Evolutionary conservation across 1,140 invertebrate species (phyloP), one percentile per base, ranked within the genome.

Genomic region (Eumeta japonica): DNA sequence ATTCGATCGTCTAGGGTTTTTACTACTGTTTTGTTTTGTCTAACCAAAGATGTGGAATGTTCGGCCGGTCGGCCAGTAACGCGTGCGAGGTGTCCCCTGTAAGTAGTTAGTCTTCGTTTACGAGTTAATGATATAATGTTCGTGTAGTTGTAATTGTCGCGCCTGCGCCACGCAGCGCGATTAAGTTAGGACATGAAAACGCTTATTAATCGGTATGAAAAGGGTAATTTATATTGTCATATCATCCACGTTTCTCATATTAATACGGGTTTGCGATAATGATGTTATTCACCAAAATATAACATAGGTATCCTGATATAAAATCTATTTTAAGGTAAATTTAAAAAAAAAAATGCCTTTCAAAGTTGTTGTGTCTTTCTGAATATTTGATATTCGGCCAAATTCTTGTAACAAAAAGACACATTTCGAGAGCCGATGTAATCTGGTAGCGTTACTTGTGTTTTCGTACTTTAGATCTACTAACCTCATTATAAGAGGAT

Each of bases 161-260:
- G 44, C 44, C 57, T 62, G 60, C 49, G 43, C 55, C 52, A 66
- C 59, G 48, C 58, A 62, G 62, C 40, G 54, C 63, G 66, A 58
- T 57, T 66, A 61, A 55, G 45, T 74, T 71, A 74, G 70, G 62
- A 71, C 66, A 74, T 74, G 70, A 74, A 72, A 74, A 74, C 70
- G 70, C 70, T 74, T 74, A 74, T 74, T 74, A 74, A 74, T 74
- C 71, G 70, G 70, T 74, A 74, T 74, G 70, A 74, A 74, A n/a
- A 74, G 70, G 70, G 70, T 74, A 74, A 74, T 71, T 74, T 71
- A 71, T 74, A 74, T 70, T 70, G 70, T 74, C 70, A 74, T 74
- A 71, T 74, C 70, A 74, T 74, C 66, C 66, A 71, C 65, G 54
- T 68, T 66, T 74, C 70, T 74, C 70, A 71, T 73, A 62, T 73